Base-by-base conservation (phyloP, 2,888 invertebrate species). In the Conistra vaccinii region DNA sequence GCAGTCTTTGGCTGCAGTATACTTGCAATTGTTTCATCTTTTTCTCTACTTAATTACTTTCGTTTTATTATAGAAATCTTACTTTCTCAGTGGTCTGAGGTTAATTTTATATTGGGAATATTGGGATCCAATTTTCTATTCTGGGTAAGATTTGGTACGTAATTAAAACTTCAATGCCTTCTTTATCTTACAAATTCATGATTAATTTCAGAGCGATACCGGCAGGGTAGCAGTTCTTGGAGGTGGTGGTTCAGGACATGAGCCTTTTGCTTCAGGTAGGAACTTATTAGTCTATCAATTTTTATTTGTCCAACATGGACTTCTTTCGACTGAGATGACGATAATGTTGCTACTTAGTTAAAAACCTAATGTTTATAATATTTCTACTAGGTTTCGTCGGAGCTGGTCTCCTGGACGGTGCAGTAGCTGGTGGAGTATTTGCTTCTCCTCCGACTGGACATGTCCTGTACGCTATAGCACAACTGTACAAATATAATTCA, bases 191-290 rank as follows among this genome's bases (percentile, higher is more conserved):
- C 14, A 14, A 14, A 14, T 45, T 45, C 14, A 45, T 17, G 42
- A 45, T 14, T 17, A 45, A 45, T 32, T 91, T 91, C 90, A 96
- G 96, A 85, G 80, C 42, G 94, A 94, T 67, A 90, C 94, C 0
- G 92, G 91, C 29, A 93, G 94, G 90, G 97, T 97, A 61, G 97
- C 97, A 35, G 87, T 97, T 58, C 93, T 98, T 9, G 97, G 98
- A 63, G 99, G 99, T 2, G 98, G 99, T 3, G 98, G 98, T 2
- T 98, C 98, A 3, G 98, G 99, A 0, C 98, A 98, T 90, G 98
- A 99, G 91, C 98, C 99, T 0, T 97, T 96, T 83, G 95, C 96
- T 66, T 91, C 93, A 84, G 97, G 97, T 96, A 89, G 83, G 68
- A 70, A 2, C 14, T 4, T 26, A 32, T n/a, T n/a, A 17, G 1